Evolutionary conservation across 2,888 invertebrate species (phyloP).

Genomic region (Altica lythri): DNA sequence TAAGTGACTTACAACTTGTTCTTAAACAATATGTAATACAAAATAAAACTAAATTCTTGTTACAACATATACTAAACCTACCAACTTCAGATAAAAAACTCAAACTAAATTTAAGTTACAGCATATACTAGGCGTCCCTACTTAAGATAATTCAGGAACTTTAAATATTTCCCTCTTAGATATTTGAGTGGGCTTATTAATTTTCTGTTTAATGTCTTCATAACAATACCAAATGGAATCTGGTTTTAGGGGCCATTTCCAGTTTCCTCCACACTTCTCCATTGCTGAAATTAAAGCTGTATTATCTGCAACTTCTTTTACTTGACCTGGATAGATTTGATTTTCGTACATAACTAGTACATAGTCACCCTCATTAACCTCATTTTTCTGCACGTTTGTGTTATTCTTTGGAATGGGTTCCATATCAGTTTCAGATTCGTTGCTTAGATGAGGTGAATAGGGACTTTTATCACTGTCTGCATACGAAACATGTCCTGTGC

Average conservation of each 20-base stretch:
- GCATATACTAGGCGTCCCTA: too few relatives aligned
- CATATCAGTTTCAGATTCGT: slow-evolving; percentile 12
- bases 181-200: slow-evolving; percentile 15
- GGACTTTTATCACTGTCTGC: slow-evolving; percentile 28
- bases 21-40: background rate
- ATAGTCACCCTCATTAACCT: slow-evolving; percentile 14
- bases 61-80: background rate
- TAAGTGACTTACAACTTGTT: background rate
- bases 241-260: slow-evolving; percentile 22
- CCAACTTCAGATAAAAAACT: background rate
- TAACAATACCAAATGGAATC: slow-evolving; percentile 20
- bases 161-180: slow-evolving; percentile 17
- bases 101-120: background rate
- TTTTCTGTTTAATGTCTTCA: slow-evolving; percentile 19
- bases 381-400: slow-evolving; percentile 12
- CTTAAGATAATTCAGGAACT: too few relatives aligned
- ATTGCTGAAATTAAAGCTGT: slow-evolving; percentile 30
- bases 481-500: slow-evolving; percentile 16
- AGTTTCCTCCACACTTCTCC: slow-evolving; percentile 30
- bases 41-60: background rate
- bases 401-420: slow-evolving; percentile 8
- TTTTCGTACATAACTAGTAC: slow-evolving; percentile 24
- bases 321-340: slow-evolving; percentile 26
- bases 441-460: slow-evolving; percentile 22
- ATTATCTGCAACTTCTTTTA: slow-evolving; percentile 17